Percentiles rank a stretch among this genome's conserved stretches.
Conservation (phyloP, 1,140 invertebrate species). For the Zaprionus tsacasi region DNA sequence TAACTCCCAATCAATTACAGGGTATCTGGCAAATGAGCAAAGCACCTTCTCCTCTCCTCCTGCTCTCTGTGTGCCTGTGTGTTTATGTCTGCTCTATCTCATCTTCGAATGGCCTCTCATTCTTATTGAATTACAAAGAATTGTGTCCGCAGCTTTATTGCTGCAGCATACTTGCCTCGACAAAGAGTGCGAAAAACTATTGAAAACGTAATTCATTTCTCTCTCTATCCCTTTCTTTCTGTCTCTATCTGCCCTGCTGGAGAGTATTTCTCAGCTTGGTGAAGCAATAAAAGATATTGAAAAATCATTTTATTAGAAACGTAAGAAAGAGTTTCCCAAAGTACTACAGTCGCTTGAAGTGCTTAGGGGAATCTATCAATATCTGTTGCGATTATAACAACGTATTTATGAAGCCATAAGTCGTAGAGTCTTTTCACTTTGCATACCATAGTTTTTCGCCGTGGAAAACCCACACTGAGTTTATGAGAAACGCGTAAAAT, state of each 20-base stretch:
- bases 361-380: neutral
- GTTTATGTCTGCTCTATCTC: conserved; percentile 43
- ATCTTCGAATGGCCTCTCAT: conserved; percentile 47
- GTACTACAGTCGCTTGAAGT: neutral
- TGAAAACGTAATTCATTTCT: neutral
- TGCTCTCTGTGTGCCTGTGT: neutral
- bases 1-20: neutral
- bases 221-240: too few species aligned
- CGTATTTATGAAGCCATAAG: neutral
- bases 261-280: neutral
- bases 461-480: conserved; percentile 7
- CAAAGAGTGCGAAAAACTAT: conserved; percentile 13
- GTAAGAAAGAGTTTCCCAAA: neutral
- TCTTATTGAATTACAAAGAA: conserved; percentile 15
- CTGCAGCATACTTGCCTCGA: neutral
- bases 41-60: too few species aligned
- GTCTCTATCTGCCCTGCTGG: neutral
- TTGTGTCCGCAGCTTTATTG: conserved; percentile 23
- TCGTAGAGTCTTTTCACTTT: neutral
- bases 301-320: conserved; percentile 2
- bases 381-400: neutral
- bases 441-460: conserved; percentile 7
- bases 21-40: conserved; percentile 1
- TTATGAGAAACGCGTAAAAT: conserved; percentile 59
- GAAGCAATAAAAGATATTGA: conserved; percentile 1